Evolutionary conservation across 2,888 invertebrate genomes (phyloP).

Genomic region (Ametastegia equiseti): DNA sequence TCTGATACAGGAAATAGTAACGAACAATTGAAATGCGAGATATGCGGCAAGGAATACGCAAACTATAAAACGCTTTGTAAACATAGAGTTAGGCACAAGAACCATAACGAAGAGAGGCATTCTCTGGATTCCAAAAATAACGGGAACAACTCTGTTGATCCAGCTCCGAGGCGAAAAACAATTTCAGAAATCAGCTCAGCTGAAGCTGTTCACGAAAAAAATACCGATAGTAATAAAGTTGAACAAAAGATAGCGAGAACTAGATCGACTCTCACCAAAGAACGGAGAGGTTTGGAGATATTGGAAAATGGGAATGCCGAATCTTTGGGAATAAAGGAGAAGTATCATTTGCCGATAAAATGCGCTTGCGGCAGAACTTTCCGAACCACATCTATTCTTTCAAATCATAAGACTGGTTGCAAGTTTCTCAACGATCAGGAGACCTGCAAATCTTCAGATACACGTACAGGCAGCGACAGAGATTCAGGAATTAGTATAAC

Average conservation of each 20-base stretch:
- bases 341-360: not conserved
- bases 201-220: not conserved
- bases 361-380: constrained; percentile 67
- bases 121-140: not conserved
- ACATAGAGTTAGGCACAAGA: constrained; percentile 10
- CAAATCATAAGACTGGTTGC: constrained; percentile 65
- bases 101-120: not conserved
- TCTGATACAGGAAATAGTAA: not conserved
- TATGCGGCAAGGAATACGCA: not conserved
- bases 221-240: not conserved
- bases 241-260: not conserved
- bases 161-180: not conserved
- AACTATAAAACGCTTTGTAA: not conserved
- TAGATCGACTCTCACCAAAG: not conserved
- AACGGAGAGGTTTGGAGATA: not conserved
- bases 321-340: not conserved
- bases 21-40: not conserved
- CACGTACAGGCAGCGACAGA: constrained; percentile 62
- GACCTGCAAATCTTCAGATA: constrained; percentile 35
- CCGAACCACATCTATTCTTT: constrained; percentile 64
- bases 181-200: not conserved
- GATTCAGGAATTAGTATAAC: constrained; percentile 70
- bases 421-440: constrained; percentile 23
- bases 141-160: not conserved
- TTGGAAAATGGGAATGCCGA: not conserved